Evolutionary conservation across 2,888 invertebrate species (phyloP).

Genomic region (Drosophila neonasuta): DNA sequence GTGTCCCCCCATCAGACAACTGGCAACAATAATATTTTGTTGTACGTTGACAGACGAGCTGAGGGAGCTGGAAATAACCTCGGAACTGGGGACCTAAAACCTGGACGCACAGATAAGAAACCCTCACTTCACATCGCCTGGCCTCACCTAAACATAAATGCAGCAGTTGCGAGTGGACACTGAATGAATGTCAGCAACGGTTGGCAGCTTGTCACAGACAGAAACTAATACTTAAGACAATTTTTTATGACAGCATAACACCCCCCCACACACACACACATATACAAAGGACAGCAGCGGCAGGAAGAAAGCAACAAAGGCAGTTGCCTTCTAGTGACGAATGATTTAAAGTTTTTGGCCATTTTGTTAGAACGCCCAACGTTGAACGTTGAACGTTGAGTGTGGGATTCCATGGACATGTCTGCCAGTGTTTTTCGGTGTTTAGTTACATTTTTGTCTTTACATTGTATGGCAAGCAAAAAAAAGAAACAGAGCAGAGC

Average conservation of each 20-base stretch:
- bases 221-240: conserved; percentile 76
- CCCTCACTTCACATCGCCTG: neutral
- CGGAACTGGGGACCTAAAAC: conserved; percentile 34
- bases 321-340: conserved; percentile 41
- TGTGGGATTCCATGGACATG: conserved; percentile 15
- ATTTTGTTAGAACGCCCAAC: conserved; percentile 41
- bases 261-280: conserved; percentile 30
- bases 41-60: conserved; percentile 66
- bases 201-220: conserved; percentile 70
- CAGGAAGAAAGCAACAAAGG: neutral
- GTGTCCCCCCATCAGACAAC: neutral
- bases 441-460: conserved; percentile 75
- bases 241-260: conserved; percentile 71
- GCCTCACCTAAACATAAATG: conserved; percentile 43
- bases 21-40: conserved; percentile 58
- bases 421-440: conserved; percentile 51
- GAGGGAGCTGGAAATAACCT: conserved; percentile 49
- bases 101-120: conserved; percentile 55
- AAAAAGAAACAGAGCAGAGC: neutral
- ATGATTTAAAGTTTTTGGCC: conserved; percentile 60
- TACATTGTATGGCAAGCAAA: conserved; percentile 2
- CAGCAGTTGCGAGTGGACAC: conserved; percentile 59
- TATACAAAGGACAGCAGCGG: conserved; percentile 1
- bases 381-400: neutral
- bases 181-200: conserved; percentile 67